phyloP scores from a whole-genome alignment of 2,113 vertebrate genomes.

The Perca flavescens region DNA sequence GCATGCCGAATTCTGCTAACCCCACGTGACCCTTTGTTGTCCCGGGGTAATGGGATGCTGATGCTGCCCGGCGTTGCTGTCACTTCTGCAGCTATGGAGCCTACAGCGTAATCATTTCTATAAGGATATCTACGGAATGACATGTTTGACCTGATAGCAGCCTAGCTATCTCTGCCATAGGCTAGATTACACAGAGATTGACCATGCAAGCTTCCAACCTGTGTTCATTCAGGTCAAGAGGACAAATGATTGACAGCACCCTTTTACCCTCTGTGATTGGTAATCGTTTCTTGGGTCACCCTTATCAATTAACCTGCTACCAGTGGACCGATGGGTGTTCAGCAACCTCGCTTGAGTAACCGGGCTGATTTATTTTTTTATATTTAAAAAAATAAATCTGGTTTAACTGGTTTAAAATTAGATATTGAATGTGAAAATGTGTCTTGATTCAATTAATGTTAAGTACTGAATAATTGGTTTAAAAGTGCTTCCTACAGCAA shows the following conservation, averaged over 20 bases:
- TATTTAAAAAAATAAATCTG: too few species aligned
- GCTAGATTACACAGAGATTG: conserved; percentile 64
- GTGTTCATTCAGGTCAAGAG: conserved; percentile 67
- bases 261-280: conserved; percentile 74
- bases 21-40: conserved; percentile 87
- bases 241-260: conserved; percentile 79
- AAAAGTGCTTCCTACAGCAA: neutral
- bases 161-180: conserved; percentile 44
- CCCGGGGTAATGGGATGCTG: conserved; percentile 90
- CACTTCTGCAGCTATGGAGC: conserved; percentile 36
- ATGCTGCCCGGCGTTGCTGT: conserved; percentile 56
- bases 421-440: conserved; percentile 7
- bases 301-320: conserved; percentile 80
- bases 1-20: conserved; percentile 91
- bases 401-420: conserved; percentile 21
- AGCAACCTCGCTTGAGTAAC: conserved; percentile 55
- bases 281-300: conserved; percentile 77
- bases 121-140: conserved; percentile 63
- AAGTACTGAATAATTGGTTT: neutral
- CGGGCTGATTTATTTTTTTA: conserved; percentile 2
- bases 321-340: conserved; percentile 52
- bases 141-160: conserved; percentile 59
- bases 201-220: conserved; percentile 43
- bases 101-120: conserved; percentile 68
- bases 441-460: conserved; percentile 11